These are phyloP conservation scores for Regulus satrapa DNA, from an alignment of 2,113 vertebrate genomes.

Conservation along the genomic window DNA sequence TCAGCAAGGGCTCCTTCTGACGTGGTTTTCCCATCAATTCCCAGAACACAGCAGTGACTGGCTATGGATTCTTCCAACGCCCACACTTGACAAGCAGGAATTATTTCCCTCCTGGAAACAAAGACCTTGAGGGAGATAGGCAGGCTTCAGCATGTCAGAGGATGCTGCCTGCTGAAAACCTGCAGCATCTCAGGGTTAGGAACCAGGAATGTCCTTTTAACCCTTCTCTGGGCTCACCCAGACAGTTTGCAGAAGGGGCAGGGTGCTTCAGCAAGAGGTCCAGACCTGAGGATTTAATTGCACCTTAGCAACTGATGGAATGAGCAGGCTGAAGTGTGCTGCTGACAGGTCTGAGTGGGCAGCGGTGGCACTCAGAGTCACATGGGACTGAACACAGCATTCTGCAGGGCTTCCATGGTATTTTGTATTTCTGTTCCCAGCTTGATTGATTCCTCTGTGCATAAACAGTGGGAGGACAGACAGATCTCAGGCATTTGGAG, in stretches of 20 bases:
- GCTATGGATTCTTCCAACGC: neutral
- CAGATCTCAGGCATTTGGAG: neutral
- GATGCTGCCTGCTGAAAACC: neutral
- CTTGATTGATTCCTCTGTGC: neutral
- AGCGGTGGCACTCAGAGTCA: neutral
- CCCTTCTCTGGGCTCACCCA: neutral
- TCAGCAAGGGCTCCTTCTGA: neutral
- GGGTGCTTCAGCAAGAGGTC: neutral
- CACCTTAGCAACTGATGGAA: neutral
- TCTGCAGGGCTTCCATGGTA: neutral
- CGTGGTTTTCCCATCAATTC: neutral
- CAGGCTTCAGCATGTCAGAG: neutral
- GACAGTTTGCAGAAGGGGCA: neutral
- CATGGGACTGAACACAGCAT: rapidly evolving
- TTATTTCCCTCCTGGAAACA: neutral
- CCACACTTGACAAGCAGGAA: neutral
- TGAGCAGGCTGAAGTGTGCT: neutral
- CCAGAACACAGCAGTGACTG: neutral
- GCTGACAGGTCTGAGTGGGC: neutral
- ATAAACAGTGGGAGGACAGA: neutral
- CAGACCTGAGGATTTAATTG: neutral
- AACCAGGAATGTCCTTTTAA: neutral
- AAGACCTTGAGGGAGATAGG: neutral
- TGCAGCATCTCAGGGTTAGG: neutral
- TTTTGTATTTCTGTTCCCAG: neutral